Evolutionary conservation across 2,797 vertebrate species (phyloP), one percentile per base, ranked within the genome.

Genomic region (Sandelia bainsii): DNA sequence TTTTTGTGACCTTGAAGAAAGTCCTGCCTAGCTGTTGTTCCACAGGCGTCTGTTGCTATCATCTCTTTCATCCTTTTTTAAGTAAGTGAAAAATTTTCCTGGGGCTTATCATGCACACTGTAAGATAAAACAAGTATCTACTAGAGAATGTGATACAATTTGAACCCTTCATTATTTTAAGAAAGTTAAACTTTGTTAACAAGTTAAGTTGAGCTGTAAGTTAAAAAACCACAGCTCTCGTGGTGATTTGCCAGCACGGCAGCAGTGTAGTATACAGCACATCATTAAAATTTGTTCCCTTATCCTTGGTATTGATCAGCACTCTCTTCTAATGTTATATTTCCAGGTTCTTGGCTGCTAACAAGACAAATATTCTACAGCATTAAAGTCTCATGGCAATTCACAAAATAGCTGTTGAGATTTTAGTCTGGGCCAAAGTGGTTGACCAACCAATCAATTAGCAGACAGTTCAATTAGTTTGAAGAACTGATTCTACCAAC

Each of bases 1-100:
- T 61, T 56, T 29, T 17, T n/a, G 53, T 56, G 32, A 58, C 59
- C 29, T 56, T 52, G 46, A 34, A 45, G 17, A 49, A 45, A 62
- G 23, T 64, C 23, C 44, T 25, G 64, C 19, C 39, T 8, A 16
- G 8, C 32, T 8, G 5, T 22, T 51, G 39, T n/a, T 45, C 17
- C 17, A 8, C 42, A 19, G 17, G 42, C 6, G 5, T 19, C 40
- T 42, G 40, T 16, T 42, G 14, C 40, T 16, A 14, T 16, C 14
- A 5, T 42, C 40, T n/a, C 19, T 19, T n/a, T 46, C 7, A 19
- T 46, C 44, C 44, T n/a, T 19, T n/a, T 6, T 19, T n/a, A 19
- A 46, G n/a, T 3, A 46, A 46, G 17, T 46, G 19, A 17, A 45
- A 45, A 17, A 2, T 7, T 5, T 45, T 45, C 17, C 42, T 19